Conservation (phyloP, 2,888 invertebrate genomes). For the Troides aeacus region DNA sequence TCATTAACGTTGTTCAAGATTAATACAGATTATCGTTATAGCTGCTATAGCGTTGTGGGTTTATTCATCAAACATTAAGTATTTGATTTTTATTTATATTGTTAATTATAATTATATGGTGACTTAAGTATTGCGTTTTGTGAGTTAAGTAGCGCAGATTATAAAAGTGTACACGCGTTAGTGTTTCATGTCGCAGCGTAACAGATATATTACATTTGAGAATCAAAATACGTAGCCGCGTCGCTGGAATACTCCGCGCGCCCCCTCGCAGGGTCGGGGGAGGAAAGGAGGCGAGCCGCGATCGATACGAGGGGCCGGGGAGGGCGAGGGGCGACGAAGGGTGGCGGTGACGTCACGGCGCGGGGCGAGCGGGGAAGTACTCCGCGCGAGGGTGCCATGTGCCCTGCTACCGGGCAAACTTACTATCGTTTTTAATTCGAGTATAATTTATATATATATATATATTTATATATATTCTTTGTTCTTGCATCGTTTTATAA, state of each 20-base stretch:
- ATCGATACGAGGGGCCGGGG: slow-evolving; percentile 61
- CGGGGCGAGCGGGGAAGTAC: slow-evolving; percentile 32
- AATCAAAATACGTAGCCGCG: slow-evolving; percentile 29
- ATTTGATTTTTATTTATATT: too few species aligned
- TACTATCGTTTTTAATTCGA: slow-evolving; percentile 30
- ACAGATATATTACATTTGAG: slow-evolving; percentile 24
- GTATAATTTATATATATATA: slow-evolving; percentile 3
- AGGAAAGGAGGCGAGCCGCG: slow-evolving; percentile 41
- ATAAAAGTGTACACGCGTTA: neutral
- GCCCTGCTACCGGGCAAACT: slow-evolving; percentile 34
- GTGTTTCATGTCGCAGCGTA: neutral
- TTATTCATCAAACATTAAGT: too few species aligned
- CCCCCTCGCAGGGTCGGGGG: slow-evolving; percentile 29
- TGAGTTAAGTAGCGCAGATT: neutral
- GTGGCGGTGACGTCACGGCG: slow-evolving; percentile 64
- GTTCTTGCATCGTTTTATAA: too few species aligned
- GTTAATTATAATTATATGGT: too few species aligned
- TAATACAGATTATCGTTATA: too few species aligned
- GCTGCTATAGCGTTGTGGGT: too few species aligned
- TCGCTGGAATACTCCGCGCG: slow-evolving; percentile 39
- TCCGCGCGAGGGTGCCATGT: slow-evolving; percentile 41
- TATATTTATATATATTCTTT: too few species aligned
- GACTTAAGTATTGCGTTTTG: too few species aligned
- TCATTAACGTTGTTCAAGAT: too few species aligned
- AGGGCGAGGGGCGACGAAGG: slow-evolving; percentile 23